Evolutionary conservation across 2,888 invertebrate species (phyloP).

Genomic region (Iphiclides podalirius): DNA sequence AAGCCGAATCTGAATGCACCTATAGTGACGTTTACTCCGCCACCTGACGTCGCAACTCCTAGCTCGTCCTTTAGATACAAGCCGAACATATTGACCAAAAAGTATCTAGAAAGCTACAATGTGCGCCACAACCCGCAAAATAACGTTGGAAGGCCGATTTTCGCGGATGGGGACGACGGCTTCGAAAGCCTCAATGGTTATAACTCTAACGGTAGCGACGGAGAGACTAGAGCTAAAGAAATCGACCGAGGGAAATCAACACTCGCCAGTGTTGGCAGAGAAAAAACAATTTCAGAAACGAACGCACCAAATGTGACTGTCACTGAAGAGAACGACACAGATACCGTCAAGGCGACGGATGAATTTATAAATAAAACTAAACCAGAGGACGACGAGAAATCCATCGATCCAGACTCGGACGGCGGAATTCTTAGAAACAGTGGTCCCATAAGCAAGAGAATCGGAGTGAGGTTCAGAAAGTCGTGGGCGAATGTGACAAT

Average conservation of each 20-base stretch:
- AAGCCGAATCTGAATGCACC: slow-evolving; percentile 61
- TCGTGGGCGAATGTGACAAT: slow-evolving; percentile 57
- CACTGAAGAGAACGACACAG: slow-evolving; percentile 6
- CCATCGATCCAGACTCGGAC: slow-evolving; percentile 59
- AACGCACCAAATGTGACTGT: neutral
- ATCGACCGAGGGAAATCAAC: slow-evolving; percentile 19
- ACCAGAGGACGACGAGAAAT: slow-evolving; percentile 69
- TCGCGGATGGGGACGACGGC: slow-evolving; percentile 86
- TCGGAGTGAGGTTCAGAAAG: slow-evolving; percentile 63
- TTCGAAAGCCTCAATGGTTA: slow-evolving; percentile 93
- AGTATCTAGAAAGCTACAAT: slow-evolving; percentile 68
- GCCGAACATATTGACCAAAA: slow-evolving; percentile 63
- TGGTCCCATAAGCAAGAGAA: slow-evolving; percentile 52
- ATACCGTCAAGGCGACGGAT: slow-evolving; percentile 22
- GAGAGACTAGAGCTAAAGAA: slow-evolving; percentile 47
- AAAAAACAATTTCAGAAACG: slow-evolving; percentile 31
- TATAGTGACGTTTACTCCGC: slow-evolving; percentile 70
- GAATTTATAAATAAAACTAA: slow-evolving; percentile 38
- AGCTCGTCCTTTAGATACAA: slow-evolving; percentile 55
- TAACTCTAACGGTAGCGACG: slow-evolving; percentile 84
- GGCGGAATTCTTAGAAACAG: slow-evolving; percentile 52
- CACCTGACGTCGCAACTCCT: slow-evolving; percentile 56
- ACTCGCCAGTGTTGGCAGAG: slow-evolving; percentile 33
- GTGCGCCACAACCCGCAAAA: slow-evolving; percentile 51
- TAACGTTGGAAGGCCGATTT: slow-evolving; percentile 46